Conservation (phyloP, 1,140 invertebrate genomes). For the Amyelois transitella region DNA sequence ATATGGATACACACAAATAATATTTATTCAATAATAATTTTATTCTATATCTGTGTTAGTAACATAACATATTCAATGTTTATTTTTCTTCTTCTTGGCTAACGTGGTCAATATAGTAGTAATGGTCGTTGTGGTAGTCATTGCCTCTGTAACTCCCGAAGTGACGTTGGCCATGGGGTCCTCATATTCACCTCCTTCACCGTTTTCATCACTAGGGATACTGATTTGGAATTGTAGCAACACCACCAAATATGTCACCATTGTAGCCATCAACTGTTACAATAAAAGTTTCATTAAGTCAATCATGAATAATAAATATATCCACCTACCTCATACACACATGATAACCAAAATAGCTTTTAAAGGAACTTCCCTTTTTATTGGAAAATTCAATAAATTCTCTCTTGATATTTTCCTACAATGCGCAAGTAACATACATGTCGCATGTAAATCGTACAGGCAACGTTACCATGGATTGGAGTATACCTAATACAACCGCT, state of each 20-base stretch:
- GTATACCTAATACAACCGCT: too few relatives aligned
- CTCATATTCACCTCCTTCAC: constrained; percentile 16
- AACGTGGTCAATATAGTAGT: constrained; percentile 50
- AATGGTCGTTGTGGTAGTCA: constrained; percentile 38
- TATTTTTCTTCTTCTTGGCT: constrained; percentile 48
- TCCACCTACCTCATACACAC: too few relatives aligned
- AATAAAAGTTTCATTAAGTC: constrained; percentile 2
- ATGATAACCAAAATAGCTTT: too few relatives aligned
- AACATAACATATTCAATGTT: constrained; percentile 25
- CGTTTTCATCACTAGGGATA: constrained; percentile 74
- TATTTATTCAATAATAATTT: too few relatives aligned
- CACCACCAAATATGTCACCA: constrained; percentile 82
- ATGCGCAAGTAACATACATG: too few relatives aligned
- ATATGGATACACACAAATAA: too few relatives aligned
- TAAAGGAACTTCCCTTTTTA: too few relatives aligned
- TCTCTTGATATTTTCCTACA: too few relatives aligned
- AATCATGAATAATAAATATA: background rate
- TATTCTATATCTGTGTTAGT: background rate
- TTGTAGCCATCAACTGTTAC: constrained; percentile 77
- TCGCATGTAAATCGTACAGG: too few relatives aligned
- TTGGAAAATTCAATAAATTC: too few relatives aligned
- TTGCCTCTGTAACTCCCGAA: constrained; percentile 18
- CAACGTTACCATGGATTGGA: too few relatives aligned
- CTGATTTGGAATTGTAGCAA: constrained; percentile 82
- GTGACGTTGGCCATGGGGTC: constrained; percentile 26